Percentiles rank a stretch among this genome's conserved stretches.
phyloP scores from a whole-genome alignment of 2,113 vertebrate species.

The Nothoprocta perdicaria region DNA sequence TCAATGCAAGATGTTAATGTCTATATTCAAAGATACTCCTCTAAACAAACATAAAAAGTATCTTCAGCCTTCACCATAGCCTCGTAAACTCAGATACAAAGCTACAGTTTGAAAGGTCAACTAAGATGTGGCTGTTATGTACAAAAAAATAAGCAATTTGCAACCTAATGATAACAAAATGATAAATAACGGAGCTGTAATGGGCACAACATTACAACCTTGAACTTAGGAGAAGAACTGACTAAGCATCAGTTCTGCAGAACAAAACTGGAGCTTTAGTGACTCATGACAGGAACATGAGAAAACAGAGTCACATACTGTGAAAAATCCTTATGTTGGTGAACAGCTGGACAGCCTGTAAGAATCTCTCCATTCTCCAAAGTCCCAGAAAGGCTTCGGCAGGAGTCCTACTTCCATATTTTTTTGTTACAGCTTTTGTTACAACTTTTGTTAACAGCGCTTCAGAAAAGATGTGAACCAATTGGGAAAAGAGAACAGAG shows the following conservation, averaged over 20 bases:
- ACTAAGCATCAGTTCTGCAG: background rate
- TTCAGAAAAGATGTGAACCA: background rate
- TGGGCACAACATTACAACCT: background rate
- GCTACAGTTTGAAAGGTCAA: background rate
- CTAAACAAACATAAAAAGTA: background rate
- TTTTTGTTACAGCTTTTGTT: too few species aligned
- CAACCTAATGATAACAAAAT: background rate
- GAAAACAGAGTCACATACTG: background rate
- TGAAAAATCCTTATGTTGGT: background rate
- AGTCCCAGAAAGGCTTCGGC: background rate
- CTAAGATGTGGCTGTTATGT: background rate
- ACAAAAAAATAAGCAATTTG: background rate
- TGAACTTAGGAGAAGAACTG: background rate
- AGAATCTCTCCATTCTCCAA: background rate
- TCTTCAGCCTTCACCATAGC: background rate
- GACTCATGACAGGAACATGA: background rate
- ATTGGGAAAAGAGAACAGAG: background rate
- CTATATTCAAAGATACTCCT: background rate
- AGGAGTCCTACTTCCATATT: background rate
- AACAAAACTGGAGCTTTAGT: background rate
- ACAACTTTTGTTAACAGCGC: background rate
- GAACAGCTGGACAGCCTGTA: background rate
- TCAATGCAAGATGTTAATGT: background rate
- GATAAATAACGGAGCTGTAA: background rate
- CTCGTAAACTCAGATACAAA: background rate